phyloP scores from a whole-genome alignment of 2,888 invertebrate species.

The Drosophila eohydei region DNA sequence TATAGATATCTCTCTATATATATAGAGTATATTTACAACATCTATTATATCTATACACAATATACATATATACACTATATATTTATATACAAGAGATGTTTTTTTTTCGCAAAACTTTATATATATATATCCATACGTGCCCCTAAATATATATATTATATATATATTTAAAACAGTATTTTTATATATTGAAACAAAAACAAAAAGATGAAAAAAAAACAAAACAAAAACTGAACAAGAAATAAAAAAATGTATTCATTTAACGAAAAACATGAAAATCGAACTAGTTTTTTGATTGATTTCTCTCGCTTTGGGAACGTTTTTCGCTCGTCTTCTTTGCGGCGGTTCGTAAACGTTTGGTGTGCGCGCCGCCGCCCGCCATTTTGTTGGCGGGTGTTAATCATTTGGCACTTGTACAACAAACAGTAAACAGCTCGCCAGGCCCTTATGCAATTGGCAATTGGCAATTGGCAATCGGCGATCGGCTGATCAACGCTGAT shows the following conservation, averaged over 20 bases:
- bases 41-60: slow-evolving; percentile 43
- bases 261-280: slow-evolving; percentile 61
- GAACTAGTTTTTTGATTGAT: slow-evolving; percentile 28
- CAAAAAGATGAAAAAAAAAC: slow-evolving; percentile 29
- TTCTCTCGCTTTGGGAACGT: not conserved
- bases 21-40: slow-evolving; percentile 37
- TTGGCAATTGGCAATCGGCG: slow-evolving; percentile 47
- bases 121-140: slow-evolving; percentile 27
- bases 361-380: not conserved
- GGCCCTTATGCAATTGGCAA: slow-evolving; percentile 57
- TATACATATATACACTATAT: slow-evolving; percentile 68
- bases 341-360: slow-evolving; percentile 11
- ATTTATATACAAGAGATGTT: slow-evolving; percentile 71
- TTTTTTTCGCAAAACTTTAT: slow-evolving; percentile 54
- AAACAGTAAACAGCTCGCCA: slow-evolving; percentile 28
- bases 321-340: not conserved
- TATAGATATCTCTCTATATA: slow-evolving; percentile 1
- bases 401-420: slow-evolving; percentile 44
- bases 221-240: slow-evolving; percentile 45
- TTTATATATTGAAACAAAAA: slow-evolving; percentile 62
- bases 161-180: slow-evolving; percentile 64
- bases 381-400: slow-evolving; percentile 38
- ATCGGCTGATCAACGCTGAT: slow-evolving; percentile 52
- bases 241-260: slow-evolving; percentile 68
- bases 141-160: slow-evolving; percentile 26